Evolutionary conservation across 2,113 vertebrate genomes (phyloP), one percentile per base, ranked within the genome.

Genomic region (Mastomys natalensis): DNA sequence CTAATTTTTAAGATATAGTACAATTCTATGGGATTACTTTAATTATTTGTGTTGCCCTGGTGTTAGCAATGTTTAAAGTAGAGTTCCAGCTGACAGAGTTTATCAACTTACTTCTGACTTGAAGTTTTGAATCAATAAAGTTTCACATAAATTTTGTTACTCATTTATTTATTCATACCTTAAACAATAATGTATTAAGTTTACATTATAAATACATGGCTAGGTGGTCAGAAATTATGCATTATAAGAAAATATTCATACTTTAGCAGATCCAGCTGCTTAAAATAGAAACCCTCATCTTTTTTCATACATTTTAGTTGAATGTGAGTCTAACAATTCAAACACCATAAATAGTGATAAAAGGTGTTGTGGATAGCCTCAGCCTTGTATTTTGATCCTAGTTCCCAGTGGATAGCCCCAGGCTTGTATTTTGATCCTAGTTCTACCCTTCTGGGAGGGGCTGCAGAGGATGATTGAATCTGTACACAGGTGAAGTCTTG

Each of bases 101-200:
- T 29, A 89, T 91, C 22, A 89, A 0, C 89, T 90, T 29, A 73
- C 90, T 1, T 6, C 4, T 40, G 31, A 31, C 26, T 86, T 97
- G 31, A 87, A 86, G 87, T 93, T 95, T 92, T 88, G 88, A 90
- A 78, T 76, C 76, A 80, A 26, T 80, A 92, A 89, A 78, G 1
- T 87, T 26, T 21, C 10, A 58, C 29, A 26, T 2, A 22, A 0
- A 40, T 13, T 64, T 80, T 85, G 2, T 87, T 72, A 45, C 78
- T 89, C 60, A 94, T 77, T 86, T 8, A 93, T 78, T 40, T 60
- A 60, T 80, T 92, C 70, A 74, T 43, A 94, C 22, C 40, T 43
- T 96, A 58, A 85, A n/a, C 2, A 81, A 24, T 9, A 4, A 58
- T 1, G 68, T 85, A 31, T 12, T 84, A 31, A 95, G 11, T 76